Conservation (phyloP, 2,113 vertebrate genomes). For the Tachysurus fulvidraco region DNA sequence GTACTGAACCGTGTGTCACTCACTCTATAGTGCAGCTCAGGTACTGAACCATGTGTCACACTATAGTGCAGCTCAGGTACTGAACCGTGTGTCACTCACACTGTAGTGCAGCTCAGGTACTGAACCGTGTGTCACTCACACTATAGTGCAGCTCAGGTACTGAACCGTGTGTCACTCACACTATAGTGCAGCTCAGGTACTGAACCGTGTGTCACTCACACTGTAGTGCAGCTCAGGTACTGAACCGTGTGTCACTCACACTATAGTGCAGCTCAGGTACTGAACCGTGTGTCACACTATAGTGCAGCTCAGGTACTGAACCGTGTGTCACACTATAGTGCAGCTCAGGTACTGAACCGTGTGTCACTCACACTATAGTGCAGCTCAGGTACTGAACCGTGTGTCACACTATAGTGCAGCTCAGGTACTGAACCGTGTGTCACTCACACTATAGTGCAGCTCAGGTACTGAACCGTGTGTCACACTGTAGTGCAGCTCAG, state of each 20-base stretch:
- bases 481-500: background rate
- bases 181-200: background rate
- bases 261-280: constrained; percentile 86
- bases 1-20: background rate
- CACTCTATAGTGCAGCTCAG: background rate
- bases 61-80: background rate
- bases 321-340: constrained; percentile 63
- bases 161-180: background rate
- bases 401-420: constrained; percentile 77
- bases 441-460: background rate
- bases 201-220: background rate
- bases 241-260: background rate
- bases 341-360: constrained; percentile 80
- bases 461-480: background rate
- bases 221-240: background rate
- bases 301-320: constrained; percentile 18
- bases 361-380: background rate
- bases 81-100: background rate
- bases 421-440: constrained; percentile 71
- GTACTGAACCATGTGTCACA: background rate
- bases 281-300: background rate
- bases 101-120: background rate
- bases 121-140: background rate
- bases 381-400: background rate
- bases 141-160: background rate